Evolutionary conservation across 2,888 invertebrate genomes (phyloP).

Genomic region (Parnassius mnemosyne): DNA sequence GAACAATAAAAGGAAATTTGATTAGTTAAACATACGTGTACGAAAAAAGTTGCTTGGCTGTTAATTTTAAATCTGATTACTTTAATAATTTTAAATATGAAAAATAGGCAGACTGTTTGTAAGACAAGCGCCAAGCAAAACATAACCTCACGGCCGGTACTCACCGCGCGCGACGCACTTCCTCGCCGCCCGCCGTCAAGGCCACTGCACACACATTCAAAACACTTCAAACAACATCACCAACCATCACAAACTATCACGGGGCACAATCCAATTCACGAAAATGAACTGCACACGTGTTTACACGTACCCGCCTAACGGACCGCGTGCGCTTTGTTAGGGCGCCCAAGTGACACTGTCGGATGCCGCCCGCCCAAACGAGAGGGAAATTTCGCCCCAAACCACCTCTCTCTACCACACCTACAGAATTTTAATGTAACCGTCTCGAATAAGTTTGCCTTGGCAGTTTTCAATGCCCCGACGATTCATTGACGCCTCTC

Average conservation of each 20-base stretch:
- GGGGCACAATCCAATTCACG: slow-evolving; percentile 17
- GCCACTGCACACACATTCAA: not conserved
- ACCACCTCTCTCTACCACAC: slow-evolving; percentile 39
- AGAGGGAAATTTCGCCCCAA: slow-evolving; percentile 69
- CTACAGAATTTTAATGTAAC: slow-evolving; percentile 30
- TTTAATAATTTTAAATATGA: not conserved
- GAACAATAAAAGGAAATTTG: slow-evolving; percentile 5
- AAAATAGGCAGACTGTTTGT: not conserved
- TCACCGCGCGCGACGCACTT: not conserved
- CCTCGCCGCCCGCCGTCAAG: not conserved
- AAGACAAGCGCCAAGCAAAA: slow-evolving; percentile 1
- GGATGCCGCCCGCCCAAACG: slow-evolving; percentile 52
- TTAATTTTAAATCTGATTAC: not conserved
- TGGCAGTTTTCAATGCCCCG: slow-evolving; percentile 57
- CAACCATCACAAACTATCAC: slow-evolving; percentile 18
- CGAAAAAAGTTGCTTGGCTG: no score
- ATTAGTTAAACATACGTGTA: no score
- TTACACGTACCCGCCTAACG: slow-evolving; percentile 24
- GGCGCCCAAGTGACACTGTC: slow-evolving; percentile 55
- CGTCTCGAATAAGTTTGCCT: slow-evolving; percentile 49
- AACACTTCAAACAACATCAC: slow-evolving; percentile 18
- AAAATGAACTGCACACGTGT: slow-evolving; percentile 27
- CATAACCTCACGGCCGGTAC: not conserved
- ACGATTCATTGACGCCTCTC: slow-evolving; percentile 66
- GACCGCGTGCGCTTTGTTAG: slow-evolving; percentile 39